Evolutionary conservation across 2,113 vertebrate genomes (phyloP).

Genomic region (Pagrus major): DNA sequence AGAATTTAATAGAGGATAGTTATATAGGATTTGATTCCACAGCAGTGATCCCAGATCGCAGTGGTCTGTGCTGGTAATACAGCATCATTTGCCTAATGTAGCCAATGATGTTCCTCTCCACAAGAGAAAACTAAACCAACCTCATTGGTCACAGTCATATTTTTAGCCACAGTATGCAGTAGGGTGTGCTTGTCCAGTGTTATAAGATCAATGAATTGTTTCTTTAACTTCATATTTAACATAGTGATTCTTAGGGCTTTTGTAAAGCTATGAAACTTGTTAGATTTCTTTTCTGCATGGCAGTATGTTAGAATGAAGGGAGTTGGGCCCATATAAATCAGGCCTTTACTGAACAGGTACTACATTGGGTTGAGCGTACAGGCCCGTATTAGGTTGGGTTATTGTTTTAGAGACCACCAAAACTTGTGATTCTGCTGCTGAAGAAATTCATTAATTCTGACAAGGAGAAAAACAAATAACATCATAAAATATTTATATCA

Average conservation of each 20-base stretch:
- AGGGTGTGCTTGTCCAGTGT: neutral
- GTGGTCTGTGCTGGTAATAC: neutral
- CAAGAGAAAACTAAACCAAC: neutral
- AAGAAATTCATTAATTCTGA: conserved; percentile 21
- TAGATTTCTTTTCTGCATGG: neutral
- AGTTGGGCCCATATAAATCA: neutral
- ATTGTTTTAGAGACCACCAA: neutral
- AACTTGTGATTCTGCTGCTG: neutral
- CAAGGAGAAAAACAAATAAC: conserved; percentile 31
- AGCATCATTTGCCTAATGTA: neutral
- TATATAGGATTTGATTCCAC: neutral
- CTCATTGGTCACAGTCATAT: neutral
- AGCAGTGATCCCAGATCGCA: neutral
- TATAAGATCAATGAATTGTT: neutral
- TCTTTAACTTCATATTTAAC: conserved; percentile 1
- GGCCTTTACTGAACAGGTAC: neutral
- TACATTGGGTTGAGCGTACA: neutral
- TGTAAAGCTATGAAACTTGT: neutral
- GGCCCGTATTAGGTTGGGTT: neutral
- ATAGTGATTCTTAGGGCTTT: neutral
- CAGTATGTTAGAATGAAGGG: neutral
- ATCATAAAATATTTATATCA: conserved; percentile 49
- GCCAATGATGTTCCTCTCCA: neutral
- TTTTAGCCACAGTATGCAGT: neutral
- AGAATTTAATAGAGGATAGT: neutral